Percentiles rank a stretch among this genome's conserved stretches.
Conservation (phyloP, 35 echinoderm and acorn worm genomes). For the Apostichopus parvimensis region DNA sequence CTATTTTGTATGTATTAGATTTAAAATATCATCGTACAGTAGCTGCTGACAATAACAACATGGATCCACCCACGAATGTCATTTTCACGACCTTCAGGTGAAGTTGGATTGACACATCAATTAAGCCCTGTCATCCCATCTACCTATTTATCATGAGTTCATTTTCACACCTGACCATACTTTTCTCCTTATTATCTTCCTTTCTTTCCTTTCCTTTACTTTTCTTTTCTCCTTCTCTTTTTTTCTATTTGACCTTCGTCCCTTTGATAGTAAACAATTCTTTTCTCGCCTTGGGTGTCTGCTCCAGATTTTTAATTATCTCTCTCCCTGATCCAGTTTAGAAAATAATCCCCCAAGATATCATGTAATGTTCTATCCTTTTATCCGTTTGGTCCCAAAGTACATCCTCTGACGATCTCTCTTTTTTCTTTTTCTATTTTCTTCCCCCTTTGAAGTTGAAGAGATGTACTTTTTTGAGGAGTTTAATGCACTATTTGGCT, state of each 20-base stretch:
- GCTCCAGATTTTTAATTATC: conserved; percentile 60
- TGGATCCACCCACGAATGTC: background rate
- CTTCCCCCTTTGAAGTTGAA: background rate
- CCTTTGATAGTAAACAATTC: conserved; percentile 10
- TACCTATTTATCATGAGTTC: conserved; percentile 1
- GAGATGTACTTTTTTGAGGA: conserved; percentile 54
- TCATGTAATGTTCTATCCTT: conserved; percentile 59
- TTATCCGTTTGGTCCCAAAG: conserved; percentile 53
- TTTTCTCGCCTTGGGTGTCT: conserved; percentile 56
- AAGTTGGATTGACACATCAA: background rate
- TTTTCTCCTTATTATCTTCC: background rate
- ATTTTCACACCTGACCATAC: conserved; percentile 43
- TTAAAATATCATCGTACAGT: too few species aligned
- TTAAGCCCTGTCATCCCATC: background rate
- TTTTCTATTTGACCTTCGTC: conserved; percentile 11
- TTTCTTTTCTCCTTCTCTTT: background rate
- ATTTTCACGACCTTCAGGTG: background rate
- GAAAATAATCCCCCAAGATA: conserved; percentile 50
- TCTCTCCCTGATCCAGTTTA: conserved; percentile 46
- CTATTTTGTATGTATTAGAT: too few species aligned
- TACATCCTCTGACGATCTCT: conserved; percentile 26
- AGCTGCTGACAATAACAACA: too few species aligned
- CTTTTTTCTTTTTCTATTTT: background rate
- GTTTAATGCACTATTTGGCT: conserved; percentile 51
- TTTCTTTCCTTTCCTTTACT: background rate